These are phyloP conservation scores for Cataglyphis albicans DNA, from an alignment of 2,888 invertebrate species.

Conservation along the genomic window DNA sequence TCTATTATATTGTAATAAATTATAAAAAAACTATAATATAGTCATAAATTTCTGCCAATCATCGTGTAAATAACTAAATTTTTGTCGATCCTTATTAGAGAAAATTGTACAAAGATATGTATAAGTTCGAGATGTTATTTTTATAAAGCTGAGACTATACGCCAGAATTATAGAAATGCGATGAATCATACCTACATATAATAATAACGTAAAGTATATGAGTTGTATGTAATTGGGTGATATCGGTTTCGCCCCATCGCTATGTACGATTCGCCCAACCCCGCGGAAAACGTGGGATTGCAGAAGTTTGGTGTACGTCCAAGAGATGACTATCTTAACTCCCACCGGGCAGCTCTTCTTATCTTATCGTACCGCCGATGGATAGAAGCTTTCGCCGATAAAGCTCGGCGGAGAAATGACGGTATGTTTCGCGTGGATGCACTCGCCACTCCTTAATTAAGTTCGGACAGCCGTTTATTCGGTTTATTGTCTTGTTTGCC, in stretches of 20 bases:
- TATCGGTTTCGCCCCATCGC: slow-evolving; percentile 45
- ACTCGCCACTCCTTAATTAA: slow-evolving; percentile 84
- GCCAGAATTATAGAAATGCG: slow-evolving; percentile 8
- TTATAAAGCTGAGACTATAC: neutral
- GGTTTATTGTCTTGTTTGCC: slow-evolving; percentile 76
- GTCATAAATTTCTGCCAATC: neutral
- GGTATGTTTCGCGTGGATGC: slow-evolving; percentile 74
- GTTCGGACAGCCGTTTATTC: slow-evolving; percentile 74
- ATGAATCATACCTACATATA: neutral
- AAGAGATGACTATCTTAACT: slow-evolving; percentile 78
- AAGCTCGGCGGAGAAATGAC: slow-evolving; percentile 73
- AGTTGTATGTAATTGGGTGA: slow-evolving; percentile 20
- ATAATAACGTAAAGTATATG: neutral
- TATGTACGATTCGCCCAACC: slow-evolving; percentile 78
- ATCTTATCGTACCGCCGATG: slow-evolving; percentile 82
- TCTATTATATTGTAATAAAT: neutral
- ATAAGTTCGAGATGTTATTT: neutral
- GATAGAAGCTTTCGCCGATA: slow-evolving; percentile 77
- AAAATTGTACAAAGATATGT: neutral
- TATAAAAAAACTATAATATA: neutral
- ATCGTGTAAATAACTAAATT: neutral
- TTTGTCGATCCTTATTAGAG: neutral
- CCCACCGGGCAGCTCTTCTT: slow-evolving; percentile 60
- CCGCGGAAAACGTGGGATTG: slow-evolving; percentile 62
- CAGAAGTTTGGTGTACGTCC: slow-evolving; percentile 75